These are phyloP conservation scores for Lichenostomus cassidix DNA, from an alignment of 2,113 vertebrate species.

Conservation along the genomic window DNA sequence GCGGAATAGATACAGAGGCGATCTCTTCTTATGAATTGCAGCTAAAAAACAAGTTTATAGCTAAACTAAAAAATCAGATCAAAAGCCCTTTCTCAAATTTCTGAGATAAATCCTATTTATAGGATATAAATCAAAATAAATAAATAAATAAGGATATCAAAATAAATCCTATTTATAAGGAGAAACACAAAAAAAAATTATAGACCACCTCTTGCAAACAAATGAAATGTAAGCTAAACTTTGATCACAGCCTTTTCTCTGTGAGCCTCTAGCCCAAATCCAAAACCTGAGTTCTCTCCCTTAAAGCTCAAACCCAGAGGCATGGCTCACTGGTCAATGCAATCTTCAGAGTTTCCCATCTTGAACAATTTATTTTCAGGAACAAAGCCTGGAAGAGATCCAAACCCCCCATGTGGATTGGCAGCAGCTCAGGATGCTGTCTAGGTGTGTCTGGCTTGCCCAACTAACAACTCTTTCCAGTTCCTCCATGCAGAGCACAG, in stretches of 20 bases:
- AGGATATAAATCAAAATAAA: too few relatives aligned
- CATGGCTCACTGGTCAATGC: slow-evolving; percentile 12
- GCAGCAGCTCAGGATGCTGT: slow-evolving; percentile 52
- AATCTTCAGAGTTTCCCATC: slow-evolving; percentile 41
- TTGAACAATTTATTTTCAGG: slow-evolving; percentile 61
- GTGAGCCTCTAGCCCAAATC: not conserved
- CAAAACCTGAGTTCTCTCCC: not conserved
- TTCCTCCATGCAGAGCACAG: not conserved
- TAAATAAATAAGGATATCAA: too few relatives aligned
- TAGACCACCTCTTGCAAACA: not conserved
- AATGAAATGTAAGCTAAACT: not conserved
- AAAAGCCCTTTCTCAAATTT: not conserved
- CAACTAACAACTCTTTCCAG: slow-evolving; percentile 41
- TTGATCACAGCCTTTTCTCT: not conserved
- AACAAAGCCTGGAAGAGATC: slow-evolving; percentile 56
- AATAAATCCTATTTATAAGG: not conserved
- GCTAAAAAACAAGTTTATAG: not conserved
- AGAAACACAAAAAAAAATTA: not conserved
- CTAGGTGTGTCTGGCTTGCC: slow-evolving; percentile 61
- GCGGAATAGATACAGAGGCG: not conserved
- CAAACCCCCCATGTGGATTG: not conserved
- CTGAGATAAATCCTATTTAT: not conserved
- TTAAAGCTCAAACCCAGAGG: not conserved
- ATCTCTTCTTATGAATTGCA: not conserved
- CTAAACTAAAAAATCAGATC: not conserved